These are phyloP conservation scores for Dicyrtoma fusca DNA, from an alignment of 2,888 invertebrate genomes.

Conservation along the genomic window DNA sequence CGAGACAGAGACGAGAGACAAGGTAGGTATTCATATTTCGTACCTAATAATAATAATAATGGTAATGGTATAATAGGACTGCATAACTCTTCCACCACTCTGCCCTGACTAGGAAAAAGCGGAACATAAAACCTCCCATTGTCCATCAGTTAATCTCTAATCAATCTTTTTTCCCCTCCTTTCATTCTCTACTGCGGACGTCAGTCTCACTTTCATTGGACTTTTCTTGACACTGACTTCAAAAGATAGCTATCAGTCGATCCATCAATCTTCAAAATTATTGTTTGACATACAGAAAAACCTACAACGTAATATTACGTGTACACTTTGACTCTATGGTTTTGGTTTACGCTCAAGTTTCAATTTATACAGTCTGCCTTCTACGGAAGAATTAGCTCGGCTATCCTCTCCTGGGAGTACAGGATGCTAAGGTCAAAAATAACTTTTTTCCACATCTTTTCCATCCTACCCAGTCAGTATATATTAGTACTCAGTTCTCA, in stretches of 20 bases:
- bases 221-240: constrained; percentile 30
- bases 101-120: constrained; percentile 6
- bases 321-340: not conserved
- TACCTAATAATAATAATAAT: no score
- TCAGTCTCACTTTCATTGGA: constrained; percentile 29
- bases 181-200: constrained; percentile 9
- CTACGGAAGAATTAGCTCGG: no score
- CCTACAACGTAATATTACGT: not conserved
- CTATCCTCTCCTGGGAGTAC: no score
- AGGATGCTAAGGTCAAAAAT: not conserved
- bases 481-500: no score
- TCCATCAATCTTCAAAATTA: constrained; percentile 28
- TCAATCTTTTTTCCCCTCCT: constrained; percentile 31
- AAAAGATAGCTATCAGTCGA: constrained; percentile 34
- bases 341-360: no score
- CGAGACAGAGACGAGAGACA: no score
- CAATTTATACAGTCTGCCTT: no score
- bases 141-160: constrained; percentile 33
- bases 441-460: not conserved
- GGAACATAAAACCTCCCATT: constrained; percentile 30
- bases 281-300: constrained; percentile 20
- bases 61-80: no score
- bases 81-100: not conserved
- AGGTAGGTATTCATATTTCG: no score
- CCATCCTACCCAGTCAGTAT: not conserved